Percentiles rank a stretch among this genome's conserved stretches.
phyloP scores from a whole-genome alignment of 2,888 invertebrate species.

The Trileptium ribeirensis region DNA sequence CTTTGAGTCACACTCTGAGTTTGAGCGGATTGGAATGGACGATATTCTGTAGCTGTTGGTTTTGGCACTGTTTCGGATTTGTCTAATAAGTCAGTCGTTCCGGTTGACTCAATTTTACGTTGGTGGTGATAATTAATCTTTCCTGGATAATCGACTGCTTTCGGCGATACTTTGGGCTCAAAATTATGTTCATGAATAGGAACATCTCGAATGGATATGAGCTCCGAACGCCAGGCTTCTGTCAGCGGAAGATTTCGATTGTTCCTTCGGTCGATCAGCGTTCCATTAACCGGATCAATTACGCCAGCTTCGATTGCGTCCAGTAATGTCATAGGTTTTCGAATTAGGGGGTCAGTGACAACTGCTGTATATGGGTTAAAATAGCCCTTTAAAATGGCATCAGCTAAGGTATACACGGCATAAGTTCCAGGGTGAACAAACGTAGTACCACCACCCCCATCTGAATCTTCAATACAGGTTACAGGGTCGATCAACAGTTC shows the following conservation, averaged over 20 bases:
- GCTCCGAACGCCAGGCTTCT: conserved; percentile 43
- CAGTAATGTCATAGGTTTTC: conserved; percentile 63
- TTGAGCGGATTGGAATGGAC: not conserved
- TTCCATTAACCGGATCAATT: conserved; percentile 45
- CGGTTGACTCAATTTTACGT: not conserved
- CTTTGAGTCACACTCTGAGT: too few species aligned
- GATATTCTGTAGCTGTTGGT: not conserved
- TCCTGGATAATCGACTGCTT: not conserved
- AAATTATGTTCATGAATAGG: not conserved
- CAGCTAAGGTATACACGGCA: conserved; percentile 64
- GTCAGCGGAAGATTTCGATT: conserved; percentile 48
- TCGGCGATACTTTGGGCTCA: not conserved
- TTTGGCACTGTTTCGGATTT: not conserved
- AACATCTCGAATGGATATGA: not conserved
- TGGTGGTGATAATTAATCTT: too few species aligned
- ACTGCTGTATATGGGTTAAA: conserved; percentile 68
- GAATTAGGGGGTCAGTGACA: conserved; percentile 61
- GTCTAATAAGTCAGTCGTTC: not conserved
- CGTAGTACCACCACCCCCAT: conserved; percentile 68
- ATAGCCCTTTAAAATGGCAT: conserved; percentile 63
- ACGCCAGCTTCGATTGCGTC: conserved; percentile 56
- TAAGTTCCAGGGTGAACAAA: conserved; percentile 61
- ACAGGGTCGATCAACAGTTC: conserved; percentile 64
- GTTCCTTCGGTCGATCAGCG: conserved; percentile 51
- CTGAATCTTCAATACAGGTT: conserved; percentile 39